Evolutionary conservation across 2,113 vertebrate species (phyloP).

Genomic region (Ptilorrhoa leucosticta): DNA sequence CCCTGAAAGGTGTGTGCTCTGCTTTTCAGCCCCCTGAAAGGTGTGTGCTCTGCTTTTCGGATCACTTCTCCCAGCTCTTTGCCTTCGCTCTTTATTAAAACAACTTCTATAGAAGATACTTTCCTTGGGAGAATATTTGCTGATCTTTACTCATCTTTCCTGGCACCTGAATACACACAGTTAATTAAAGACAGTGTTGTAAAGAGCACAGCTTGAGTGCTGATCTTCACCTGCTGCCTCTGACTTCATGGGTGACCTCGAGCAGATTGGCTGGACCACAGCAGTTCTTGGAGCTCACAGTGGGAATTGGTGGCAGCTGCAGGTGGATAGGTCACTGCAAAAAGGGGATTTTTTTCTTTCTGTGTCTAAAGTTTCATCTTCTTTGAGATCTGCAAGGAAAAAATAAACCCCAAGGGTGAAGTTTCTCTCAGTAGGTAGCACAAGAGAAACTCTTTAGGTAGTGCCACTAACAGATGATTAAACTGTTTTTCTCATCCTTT

Average conservation of each 20-base stretch:
- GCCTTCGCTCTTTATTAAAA: neutral
- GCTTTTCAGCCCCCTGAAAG: neutral
- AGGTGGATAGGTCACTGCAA: neutral
- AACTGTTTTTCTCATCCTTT: neutral
- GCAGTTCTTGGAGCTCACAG: neutral
- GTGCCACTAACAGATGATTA: neutral
- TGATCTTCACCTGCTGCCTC: neutral
- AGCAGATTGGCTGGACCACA: neutral
- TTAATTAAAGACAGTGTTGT: neutral
- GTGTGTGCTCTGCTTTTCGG: neutral
- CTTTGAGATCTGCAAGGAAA: neutral
- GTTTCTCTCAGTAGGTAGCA: neutral
- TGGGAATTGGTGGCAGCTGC: neutral
- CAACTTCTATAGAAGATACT: constrained; percentile 32
- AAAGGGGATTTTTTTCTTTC: neutral
- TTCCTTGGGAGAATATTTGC: constrained; percentile 38
- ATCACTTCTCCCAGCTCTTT: neutral
- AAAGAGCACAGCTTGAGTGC: neutral
- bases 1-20: neutral
- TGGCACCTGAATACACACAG: constrained; percentile 51
- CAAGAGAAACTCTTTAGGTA: neutral
- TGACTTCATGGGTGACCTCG: neutral
- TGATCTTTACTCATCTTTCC: constrained; percentile 20
- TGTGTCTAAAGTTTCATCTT: neutral
- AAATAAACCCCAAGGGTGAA: neutral